These are phyloP conservation scores for Eulithis prunata DNA, from an alignment of 2,888 invertebrate species.

Conservation along the genomic window DNA sequence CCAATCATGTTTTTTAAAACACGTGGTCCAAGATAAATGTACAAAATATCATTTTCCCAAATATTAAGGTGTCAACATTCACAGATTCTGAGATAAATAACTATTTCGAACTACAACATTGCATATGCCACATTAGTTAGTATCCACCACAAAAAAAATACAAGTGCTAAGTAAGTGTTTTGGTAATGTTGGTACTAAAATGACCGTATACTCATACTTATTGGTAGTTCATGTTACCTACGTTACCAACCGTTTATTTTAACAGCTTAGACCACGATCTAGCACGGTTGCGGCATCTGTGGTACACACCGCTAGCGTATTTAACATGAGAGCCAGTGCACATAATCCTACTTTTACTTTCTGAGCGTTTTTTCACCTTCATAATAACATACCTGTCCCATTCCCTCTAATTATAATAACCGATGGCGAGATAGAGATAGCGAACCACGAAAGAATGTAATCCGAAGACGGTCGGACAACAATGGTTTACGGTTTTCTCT, in stretches of 20 bases:
- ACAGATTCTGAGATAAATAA: no score
- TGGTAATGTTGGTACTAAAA: background rate
- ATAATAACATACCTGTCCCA: conserved; percentile 42
- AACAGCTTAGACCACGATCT: conserved; percentile 17
- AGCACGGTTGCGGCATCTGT: conserved; percentile 19
- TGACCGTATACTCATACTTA: background rate
- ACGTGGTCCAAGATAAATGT: no score
- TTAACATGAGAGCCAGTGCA: conserved; percentile 22
- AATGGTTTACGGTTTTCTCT: conserved; percentile 35
- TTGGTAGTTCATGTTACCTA: background rate
- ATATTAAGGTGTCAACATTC: no score
- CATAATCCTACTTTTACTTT: conserved; percentile 41
- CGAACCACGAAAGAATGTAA: conserved; percentile 44
- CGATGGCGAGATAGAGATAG: conserved; percentile 40
- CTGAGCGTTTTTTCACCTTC: conserved; percentile 35
- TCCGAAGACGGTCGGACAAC: conserved; percentile 41
- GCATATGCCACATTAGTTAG: no score
- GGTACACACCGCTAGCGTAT: conserved; percentile 16
- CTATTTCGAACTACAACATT: no score
- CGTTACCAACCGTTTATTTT: conserved; percentile 6
- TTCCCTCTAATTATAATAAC: conserved; percentile 43
- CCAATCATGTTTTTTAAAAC: no score
- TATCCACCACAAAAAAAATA: no score
- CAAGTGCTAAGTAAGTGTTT: no score
- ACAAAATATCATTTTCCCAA: no score